A percentile compares a stretch with the other conserved stretches of the same genome.
Evolutionary conservation across 1,140 invertebrate species (phyloP).

Genomic region (Drosophila baimaii): DNA sequence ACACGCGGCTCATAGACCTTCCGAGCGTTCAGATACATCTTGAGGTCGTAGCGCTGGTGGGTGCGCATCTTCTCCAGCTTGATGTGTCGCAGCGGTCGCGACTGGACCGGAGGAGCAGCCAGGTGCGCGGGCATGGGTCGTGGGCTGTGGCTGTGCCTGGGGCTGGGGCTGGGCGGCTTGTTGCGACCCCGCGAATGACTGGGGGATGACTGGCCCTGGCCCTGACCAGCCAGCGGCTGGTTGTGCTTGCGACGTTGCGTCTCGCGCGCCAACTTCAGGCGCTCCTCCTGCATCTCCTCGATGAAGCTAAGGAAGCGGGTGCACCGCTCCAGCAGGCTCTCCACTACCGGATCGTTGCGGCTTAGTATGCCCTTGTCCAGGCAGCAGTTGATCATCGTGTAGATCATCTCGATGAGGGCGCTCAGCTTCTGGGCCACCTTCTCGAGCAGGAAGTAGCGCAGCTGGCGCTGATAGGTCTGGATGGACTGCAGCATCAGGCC

Average conservation of each 20-base stretch:
- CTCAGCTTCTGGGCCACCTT: conserved; percentile 77
- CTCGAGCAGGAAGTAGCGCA: conserved; percentile 73
- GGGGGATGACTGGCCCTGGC: too few species aligned
- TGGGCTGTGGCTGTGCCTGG: too few species aligned
- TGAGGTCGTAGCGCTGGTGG: conserved; percentile 69
- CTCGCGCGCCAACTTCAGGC: conserved; percentile 59
- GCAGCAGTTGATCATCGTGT: conserved; percentile 69
- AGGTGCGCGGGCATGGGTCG: too few species aligned
- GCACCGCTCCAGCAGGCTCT: conserved; percentile 70
- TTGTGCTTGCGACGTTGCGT: conserved; percentile 6
- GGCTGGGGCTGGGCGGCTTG: too few species aligned
- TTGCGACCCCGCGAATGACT: too few species aligned
- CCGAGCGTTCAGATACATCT: conserved; percentile 75
- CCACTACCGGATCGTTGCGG: conserved; percentile 70
- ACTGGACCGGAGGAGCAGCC: not conserved
- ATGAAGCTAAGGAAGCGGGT: conserved; percentile 66
- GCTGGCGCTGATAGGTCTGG: conserved; percentile 56
- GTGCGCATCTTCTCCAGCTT: conserved; percentile 15
- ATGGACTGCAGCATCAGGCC: conserved; percentile 62
- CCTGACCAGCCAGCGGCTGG: not conserved
- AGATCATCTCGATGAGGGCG: conserved; percentile 76
- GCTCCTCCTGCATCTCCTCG: conserved; percentile 74
- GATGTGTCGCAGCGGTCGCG: not conserved
- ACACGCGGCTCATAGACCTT: conserved; percentile 74
- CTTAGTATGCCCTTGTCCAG: conserved; percentile 70